A percentile compares a stretch with the other conserved stretches of the same genome.
These are phyloP conservation scores for Ericerus pela DNA, from an alignment of 1,140 invertebrate genomes.

Conservation along the genomic window DNA sequence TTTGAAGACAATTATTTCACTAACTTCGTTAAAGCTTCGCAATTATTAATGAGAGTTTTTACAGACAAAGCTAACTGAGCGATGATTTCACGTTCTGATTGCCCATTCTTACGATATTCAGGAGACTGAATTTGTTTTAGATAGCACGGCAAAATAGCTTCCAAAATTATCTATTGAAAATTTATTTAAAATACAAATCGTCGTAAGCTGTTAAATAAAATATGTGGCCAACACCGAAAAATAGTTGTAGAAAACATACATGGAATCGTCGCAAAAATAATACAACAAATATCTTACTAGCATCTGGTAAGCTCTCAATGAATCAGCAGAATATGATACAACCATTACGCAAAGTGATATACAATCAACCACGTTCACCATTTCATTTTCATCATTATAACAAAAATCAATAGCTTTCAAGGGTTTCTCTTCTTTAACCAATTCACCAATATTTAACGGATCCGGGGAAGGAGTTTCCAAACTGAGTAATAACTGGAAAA, in stretches of 20 bases:
- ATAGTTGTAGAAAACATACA: background rate
- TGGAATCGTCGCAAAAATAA: background rate
- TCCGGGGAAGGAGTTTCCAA: constrained; percentile 86
- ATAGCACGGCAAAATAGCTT: constrained; percentile 90
- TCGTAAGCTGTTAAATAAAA: background rate
- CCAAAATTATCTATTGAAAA: constrained; percentile 66
- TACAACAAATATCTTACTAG: constrained; percentile 42
- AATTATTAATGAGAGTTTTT: constrained; percentile 88
- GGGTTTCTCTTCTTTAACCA: constrained; percentile 92
- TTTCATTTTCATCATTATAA: constrained; percentile 89
- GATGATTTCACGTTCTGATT: constrained; percentile 86
- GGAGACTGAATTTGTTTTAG: constrained; percentile 82
- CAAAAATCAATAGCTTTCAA: constrained; percentile 93
- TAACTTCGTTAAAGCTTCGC: constrained; percentile 87
- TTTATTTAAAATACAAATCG: background rate
- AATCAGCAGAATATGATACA: constrained; percentile 91
- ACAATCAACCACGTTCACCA: constrained; percentile 83
- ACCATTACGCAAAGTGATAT: constrained; percentile 94
- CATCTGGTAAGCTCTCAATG: constrained; percentile 92
- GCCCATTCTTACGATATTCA: constrained; percentile 72
- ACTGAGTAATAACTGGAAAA: constrained; percentile 83
- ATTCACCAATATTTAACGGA: constrained; percentile 83
- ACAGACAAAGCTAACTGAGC: constrained; percentile 87
- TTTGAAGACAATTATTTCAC: constrained; percentile 21
- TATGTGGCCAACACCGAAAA: background rate